These are phyloP conservation scores for Valencia hispanica DNA, from an alignment of 2,797 vertebrate species.

Conservation along the genomic window DNA sequence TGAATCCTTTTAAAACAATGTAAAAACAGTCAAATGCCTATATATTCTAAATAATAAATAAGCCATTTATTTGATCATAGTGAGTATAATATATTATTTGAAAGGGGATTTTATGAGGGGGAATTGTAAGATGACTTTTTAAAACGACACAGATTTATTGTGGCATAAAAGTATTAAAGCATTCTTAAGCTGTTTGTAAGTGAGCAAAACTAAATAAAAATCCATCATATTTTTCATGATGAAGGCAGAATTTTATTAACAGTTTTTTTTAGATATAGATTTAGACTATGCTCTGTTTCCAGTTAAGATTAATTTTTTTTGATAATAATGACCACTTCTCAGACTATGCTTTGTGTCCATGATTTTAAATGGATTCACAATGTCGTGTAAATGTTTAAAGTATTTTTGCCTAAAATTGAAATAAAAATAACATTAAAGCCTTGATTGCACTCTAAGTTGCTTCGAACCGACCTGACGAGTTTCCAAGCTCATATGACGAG, in stretches of 20 bases:
- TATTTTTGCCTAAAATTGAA: background rate
- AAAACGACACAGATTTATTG: too few species aligned
- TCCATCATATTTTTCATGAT: too few species aligned
- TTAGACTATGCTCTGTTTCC: too few species aligned
- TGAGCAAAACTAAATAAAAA: background rate
- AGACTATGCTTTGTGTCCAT: background rate
- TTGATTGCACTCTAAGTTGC: background rate
- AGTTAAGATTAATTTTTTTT: background rate
- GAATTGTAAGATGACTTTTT: too few species aligned
- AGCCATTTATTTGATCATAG: too few species aligned
- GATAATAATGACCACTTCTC: background rate
- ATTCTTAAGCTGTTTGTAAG: background rate
- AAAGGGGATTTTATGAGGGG: too few species aligned
- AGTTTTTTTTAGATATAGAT: too few species aligned
- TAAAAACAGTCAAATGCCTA: too few species aligned
- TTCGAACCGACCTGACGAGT: background rate
- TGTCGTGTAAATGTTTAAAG: background rate
- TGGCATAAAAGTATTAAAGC: background rate
- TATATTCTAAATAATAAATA: too few species aligned
- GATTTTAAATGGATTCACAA: background rate
- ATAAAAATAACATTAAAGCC: background rate
- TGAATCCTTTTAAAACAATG: too few species aligned
- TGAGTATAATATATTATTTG: too few species aligned
- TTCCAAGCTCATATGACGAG: background rate
- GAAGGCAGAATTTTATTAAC: too few species aligned